Evolutionary conservation across 1,140 invertebrate species (phyloP), one percentile per base, ranked within the genome.

Genomic region (Drosophila kurseongensis): DNA sequence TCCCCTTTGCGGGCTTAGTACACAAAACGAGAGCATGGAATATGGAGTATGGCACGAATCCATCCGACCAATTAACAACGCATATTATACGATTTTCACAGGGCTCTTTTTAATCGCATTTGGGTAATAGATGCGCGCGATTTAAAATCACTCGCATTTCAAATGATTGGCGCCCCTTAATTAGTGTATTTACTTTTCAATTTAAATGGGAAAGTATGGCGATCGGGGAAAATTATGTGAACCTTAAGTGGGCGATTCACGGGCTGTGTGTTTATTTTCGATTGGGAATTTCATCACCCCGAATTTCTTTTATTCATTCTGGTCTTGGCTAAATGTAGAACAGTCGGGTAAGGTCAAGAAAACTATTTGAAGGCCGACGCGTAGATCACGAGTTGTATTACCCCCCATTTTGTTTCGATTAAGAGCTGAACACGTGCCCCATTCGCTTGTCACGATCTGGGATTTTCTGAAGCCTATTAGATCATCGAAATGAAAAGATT

Each of bases 241-340:
- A 47, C 38, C 52, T 52, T 48, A 54, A 38, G 60, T 56, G 59
- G 44, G 59, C 40, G 29, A 50, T 71, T 56, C 52, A 27, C 51
- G 29, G 35, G 41, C 32, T 27, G 51, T 27, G 29, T 62, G 59
- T 78, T 58, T 73, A 78, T 58, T 75, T 79, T 55, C 14, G 38
- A 45, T 44, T 56, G 54, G 50, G 58, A 56, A 83, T 83, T 83
- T 79, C 80, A 84, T 83, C 80, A 83, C 61, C 66, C 71, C 56
- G 29, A 36, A 71, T 47, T 45, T 61, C n/a, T 38, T 47, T 58
- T 44, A n/a, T 45, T 56, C 29, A 23, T 9, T 42, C 23, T 44
- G 40, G 36, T 74, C 58, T 74, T 13, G 51, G 42, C 44, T 71
- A 52, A 58, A 67, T 47, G 61, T 75, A 29, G 36, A 66, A 54